These are phyloP conservation scores for Drosophila longiperda DNA, from an alignment of 2,888 invertebrate species.

Conservation along the genomic window DNA sequence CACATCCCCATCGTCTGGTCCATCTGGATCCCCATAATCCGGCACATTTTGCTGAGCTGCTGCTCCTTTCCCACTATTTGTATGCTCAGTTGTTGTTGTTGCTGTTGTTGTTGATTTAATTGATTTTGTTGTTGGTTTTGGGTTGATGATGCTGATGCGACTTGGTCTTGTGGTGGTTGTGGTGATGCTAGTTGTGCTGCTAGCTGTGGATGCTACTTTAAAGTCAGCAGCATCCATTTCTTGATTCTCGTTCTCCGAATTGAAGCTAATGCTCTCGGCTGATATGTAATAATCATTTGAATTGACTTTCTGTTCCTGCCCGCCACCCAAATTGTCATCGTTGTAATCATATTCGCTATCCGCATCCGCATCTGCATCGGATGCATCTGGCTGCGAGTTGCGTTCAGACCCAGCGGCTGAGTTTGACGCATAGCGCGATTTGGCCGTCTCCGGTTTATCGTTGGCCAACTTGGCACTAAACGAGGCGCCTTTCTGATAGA, in stretches of 20 bases:
- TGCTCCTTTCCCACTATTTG: conserved; percentile 18
- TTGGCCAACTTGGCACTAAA: conserved; percentile 90
- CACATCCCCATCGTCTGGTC: conserved; percentile 61
- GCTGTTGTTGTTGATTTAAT: conserved; percentile 15
- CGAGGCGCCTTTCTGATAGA: conserved; percentile 92
- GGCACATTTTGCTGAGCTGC: conserved; percentile 25
- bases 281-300: conserved; percentile 84
- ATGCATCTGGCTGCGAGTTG: conserved; percentile 18
- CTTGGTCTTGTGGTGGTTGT: conserved; percentile 32
- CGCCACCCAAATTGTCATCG: conserved; percentile 54
- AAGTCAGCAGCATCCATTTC: conserved; percentile 72
- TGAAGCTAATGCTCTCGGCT: conserved; percentile 82
- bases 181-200: conserved; percentile 24
- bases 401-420: conserved; percentile 12
- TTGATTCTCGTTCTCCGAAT: conserved; percentile 67
- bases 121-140: conserved; percentile 20
- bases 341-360: conserved; percentile 63
- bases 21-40: conserved; percentile 43
- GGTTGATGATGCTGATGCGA: conserved; percentile 16
- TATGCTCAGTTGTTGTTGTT: conserved; percentile 20
- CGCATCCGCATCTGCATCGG: conserved; percentile 24
- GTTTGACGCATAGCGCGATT: conserved; percentile 37
- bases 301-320: conserved; percentile 75
- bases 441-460: conserved; percentile 48
- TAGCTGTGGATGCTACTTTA: conserved; percentile 56